Conservation (phyloP, 1,140 invertebrate genomes). For the Drosophila serrata region DNA sequence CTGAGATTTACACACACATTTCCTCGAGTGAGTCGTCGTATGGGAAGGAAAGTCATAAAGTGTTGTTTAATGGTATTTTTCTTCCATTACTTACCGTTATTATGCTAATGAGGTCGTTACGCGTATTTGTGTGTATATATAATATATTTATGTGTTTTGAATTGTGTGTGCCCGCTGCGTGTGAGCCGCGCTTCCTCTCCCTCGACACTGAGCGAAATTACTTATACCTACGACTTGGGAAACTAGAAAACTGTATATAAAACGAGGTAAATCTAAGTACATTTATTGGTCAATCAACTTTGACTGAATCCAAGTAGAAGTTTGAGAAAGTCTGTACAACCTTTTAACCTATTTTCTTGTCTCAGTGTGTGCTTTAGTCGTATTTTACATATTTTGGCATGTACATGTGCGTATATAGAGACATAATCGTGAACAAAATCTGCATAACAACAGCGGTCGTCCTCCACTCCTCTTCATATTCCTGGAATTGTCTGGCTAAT, state of each 20-base stretch:
- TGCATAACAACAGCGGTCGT: conserved; percentile 27
- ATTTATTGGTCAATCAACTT: neutral
- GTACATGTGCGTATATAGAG: conserved; percentile 17
- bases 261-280: neutral
- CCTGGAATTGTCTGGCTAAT: conserved; percentile 58
- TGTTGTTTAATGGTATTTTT: conserved; percentile 85
- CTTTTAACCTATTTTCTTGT: neutral
- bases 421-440: conserved; percentile 44
- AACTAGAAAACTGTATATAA: no score
- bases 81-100: conserved; percentile 85
- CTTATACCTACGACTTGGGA: neutral
- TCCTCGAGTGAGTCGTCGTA: conserved; percentile 21
- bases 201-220: neutral
- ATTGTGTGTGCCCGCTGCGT: conserved; percentile 62
- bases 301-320: neutral
- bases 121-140: conserved; percentile 83
- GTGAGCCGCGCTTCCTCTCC: neutral
- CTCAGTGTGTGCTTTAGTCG: conserved; percentile 6
- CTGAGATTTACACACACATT: conserved; percentile 41
- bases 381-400: conserved; percentile 27
- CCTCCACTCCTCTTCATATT: neutral
- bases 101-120: conserved; percentile 85
- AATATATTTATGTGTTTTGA: conserved; percentile 78
- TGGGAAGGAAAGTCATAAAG: conserved; percentile 79
- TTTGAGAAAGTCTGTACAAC: no score